phyloP scores from a whole-genome alignment of 35 echinoderm and acorn worm genomes.

The Stichopus chloronotus region DNA sequence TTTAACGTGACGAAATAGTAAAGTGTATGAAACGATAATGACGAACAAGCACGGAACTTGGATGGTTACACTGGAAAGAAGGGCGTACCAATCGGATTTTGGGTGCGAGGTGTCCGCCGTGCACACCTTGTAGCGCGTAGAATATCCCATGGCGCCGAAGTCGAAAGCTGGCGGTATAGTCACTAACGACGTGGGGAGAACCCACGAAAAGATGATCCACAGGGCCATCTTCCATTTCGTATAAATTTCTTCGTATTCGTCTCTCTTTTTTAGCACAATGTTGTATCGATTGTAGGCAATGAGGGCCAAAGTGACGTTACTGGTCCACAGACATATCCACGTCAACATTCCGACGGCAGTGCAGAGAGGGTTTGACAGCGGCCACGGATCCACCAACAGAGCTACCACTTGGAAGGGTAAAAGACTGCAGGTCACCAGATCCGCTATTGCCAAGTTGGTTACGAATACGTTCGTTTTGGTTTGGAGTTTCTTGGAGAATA shows the following conservation, averaged over 20 bases:
- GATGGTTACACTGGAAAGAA: constrained; percentile 16
- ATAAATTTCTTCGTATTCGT: constrained; percentile 7
- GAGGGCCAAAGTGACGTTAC: not conserved
- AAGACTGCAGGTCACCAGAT: not conserved
- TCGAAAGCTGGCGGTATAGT: not conserved
- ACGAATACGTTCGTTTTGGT: not conserved
- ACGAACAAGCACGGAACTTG: constrained; percentile 33
- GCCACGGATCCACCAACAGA: not conserved
- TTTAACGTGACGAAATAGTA: constrained; percentile 11
- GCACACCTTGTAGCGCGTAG: constrained; percentile 21
- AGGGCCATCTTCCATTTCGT: constrained; percentile 6
- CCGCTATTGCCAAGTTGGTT: not conserved
- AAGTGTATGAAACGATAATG: constrained; percentile 2
- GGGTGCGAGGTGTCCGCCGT: not conserved
- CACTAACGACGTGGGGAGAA: not conserved
- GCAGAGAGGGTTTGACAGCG: not conserved
- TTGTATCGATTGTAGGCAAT: constrained; percentile 33
- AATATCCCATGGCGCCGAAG: constrained; percentile 19
- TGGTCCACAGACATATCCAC: constrained; percentile 8
- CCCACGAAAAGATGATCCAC: constrained; percentile 6
- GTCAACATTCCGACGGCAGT: constrained; percentile 28
- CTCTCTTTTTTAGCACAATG: not conserved
- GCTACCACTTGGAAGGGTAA: constrained; percentile 24
- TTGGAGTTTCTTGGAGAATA: not conserved
- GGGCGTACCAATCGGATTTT: not conserved